Conservation (phyloP, 30 jellyfish, hydroid and myxozoan genomes). For the Clytia hemisphaerica region DNA sequence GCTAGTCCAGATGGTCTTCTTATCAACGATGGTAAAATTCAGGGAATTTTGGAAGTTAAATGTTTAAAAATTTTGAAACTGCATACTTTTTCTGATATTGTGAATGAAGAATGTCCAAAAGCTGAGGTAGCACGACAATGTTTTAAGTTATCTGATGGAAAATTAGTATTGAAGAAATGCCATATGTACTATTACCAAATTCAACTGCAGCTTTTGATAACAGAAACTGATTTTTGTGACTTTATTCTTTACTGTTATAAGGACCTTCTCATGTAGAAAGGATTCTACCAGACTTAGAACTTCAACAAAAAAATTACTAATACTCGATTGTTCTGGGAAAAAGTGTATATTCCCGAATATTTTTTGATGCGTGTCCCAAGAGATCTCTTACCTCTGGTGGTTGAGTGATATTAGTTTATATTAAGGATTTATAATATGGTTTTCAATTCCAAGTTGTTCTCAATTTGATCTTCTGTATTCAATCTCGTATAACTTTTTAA, state of each 20-base stretch:
- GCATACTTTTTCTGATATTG: constrained; percentile 16
- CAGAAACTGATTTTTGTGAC: neutral
- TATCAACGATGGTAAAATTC: constrained; percentile 13
- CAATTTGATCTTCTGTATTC: too few species aligned
- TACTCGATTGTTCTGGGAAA: constrained; percentile 5
- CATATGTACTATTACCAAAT: too few species aligned
- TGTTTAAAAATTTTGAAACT: constrained; percentile 38
- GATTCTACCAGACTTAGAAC: neutral
- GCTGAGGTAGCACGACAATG: constrained; percentile 3
- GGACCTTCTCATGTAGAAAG: constrained; percentile 5
- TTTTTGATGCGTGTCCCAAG: constrained; percentile 25
- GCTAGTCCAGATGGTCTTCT: constrained; percentile 58
- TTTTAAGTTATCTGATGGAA: too few species aligned
- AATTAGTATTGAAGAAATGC: too few species aligned
- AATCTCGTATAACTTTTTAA: too few species aligned
- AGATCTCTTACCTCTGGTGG: constrained; percentile 20
- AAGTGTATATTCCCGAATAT: constrained; percentile 27
- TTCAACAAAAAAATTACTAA: neutral
- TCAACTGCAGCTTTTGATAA: neutral
- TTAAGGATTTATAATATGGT: too few species aligned
- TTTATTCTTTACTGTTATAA: neutral
- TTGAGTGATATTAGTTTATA: constrained; percentile 34
- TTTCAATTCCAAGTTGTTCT: too few species aligned
- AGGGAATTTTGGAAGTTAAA: constrained; percentile 41
- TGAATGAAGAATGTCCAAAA: neutral